Conservation (phyloP, 35 echinoderm and acorn worm genomes). For the Apostichopus parvimensis region DNA sequence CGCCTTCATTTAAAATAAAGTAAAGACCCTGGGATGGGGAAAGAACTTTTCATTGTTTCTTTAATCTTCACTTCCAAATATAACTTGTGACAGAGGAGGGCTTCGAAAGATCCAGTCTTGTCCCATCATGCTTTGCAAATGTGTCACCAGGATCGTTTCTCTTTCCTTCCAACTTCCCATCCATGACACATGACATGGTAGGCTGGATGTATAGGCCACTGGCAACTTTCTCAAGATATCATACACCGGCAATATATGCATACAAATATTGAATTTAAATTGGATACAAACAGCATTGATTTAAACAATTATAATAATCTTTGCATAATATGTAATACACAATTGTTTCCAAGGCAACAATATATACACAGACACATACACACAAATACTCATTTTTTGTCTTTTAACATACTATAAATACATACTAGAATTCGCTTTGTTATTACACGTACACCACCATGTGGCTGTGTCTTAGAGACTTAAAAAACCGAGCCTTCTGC, state of each 20-base stretch:
- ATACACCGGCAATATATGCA: not conserved
- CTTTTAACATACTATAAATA: not conserved
- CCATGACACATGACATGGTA: not conserved
- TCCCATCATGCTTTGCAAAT: not conserved
- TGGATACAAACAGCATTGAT: constrained; percentile 19
- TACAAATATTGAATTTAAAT: not conserved
- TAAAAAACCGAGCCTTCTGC: constrained; percentile 17
- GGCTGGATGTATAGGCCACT: not conserved
- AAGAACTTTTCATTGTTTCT: no score
- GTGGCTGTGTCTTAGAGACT: constrained; percentile 1
- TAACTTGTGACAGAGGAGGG: no score
- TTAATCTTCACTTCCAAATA: no score
- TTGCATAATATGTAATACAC: constrained; percentile 44
- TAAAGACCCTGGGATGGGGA: no score
- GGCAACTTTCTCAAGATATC: not conserved
- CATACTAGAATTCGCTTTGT: not conserved
- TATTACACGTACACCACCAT: not conserved
- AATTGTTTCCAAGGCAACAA: constrained; percentile 40
- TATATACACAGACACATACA: constrained; percentile 38
- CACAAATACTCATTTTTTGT: not conserved
- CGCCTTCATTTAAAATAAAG: no score
- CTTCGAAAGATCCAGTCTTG: not conserved
- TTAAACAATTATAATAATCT: not conserved
- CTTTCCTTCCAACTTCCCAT: not conserved
- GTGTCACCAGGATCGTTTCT: not conserved